These are phyloP conservation scores for Trichacis sp. DNA, from an alignment of 2,888 invertebrate genomes.

Conservation along the genomic window DNA sequence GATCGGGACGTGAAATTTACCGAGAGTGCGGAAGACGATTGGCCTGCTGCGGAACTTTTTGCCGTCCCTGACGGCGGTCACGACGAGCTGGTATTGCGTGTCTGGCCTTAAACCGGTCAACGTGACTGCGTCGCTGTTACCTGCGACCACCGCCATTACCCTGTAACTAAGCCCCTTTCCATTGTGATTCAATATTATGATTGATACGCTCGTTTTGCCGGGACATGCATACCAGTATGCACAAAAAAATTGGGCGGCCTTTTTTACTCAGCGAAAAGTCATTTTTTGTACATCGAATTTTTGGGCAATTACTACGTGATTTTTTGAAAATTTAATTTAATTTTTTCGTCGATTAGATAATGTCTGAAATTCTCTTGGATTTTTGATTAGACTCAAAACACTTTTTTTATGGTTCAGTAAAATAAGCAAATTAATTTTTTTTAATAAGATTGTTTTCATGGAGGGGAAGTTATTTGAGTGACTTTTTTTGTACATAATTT, in stretches of 20 bases:
- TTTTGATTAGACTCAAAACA: too few species aligned
- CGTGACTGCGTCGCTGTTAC: slow-evolving; percentile 88
- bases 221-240: slow-evolving; percentile 36
- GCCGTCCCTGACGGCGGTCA: slow-evolving; percentile 86
- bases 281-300: too few species aligned
- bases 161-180: slow-evolving; percentile 84
- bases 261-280: background rate
- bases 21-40: slow-evolving; percentile 90
- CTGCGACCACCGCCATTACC: slow-evolving; percentile 91
- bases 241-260: slow-evolving; percentile 12
- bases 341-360: too few species aligned
- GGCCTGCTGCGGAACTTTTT: slow-evolving; percentile 87
- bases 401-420: too few species aligned
- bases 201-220: slow-evolving; percentile 9
- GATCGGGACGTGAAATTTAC: slow-evolving; percentile 69
- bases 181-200: slow-evolving; percentile 57
- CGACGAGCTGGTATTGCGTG: slow-evolving; percentile 89
- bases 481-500: too few species aligned
- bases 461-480: too few species aligned
- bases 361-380: too few species aligned
- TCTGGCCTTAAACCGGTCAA: slow-evolving; percentile 85
- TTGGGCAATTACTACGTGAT: too few species aligned
- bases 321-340: too few species aligned
- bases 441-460: too few species aligned
- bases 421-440: too few species aligned